Evolutionary conservation across 2,113 vertebrate genomes (phyloP).

Genomic region (Ptyas mucosa): DNA sequence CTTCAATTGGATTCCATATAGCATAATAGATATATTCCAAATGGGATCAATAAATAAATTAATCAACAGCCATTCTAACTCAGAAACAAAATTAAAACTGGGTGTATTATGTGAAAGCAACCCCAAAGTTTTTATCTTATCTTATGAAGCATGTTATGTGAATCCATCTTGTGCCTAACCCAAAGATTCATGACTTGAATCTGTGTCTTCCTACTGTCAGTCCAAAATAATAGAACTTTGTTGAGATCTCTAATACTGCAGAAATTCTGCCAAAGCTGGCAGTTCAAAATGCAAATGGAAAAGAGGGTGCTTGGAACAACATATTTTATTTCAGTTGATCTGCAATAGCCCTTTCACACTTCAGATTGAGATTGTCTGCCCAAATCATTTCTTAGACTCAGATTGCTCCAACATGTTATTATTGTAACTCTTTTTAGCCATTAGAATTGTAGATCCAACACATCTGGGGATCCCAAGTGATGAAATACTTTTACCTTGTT

Average conservation of each 20-base stretch:
- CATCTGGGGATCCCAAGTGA: neutral
- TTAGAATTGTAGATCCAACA: neutral
- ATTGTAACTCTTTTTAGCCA: neutral
- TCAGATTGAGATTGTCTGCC: neutral
- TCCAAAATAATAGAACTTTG: neutral
- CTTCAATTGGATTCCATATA: neutral
- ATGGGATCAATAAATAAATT: neutral
- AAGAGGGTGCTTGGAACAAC: neutral
- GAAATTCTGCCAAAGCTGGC: neutral
- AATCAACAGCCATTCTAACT: neutral
- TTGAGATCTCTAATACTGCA: neutral
- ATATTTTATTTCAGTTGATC: neutral
- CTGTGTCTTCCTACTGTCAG: neutral
- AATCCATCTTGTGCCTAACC: neutral
- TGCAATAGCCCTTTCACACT: neutral
- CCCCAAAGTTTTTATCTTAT: neutral
- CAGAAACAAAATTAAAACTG: neutral
- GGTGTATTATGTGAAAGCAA: neutral
- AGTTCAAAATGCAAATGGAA: neutral
- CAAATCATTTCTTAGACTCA: neutral
- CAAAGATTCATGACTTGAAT: neutral
- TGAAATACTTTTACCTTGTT: neutral
- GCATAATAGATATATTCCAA: neutral
- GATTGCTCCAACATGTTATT: neutral
- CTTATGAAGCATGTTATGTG: neutral